Evolutionary conservation across 2,113 vertebrate genomes (phyloP), one percentile per base, ranked within the genome.

Genomic region (Laticauda colubrina): DNA sequence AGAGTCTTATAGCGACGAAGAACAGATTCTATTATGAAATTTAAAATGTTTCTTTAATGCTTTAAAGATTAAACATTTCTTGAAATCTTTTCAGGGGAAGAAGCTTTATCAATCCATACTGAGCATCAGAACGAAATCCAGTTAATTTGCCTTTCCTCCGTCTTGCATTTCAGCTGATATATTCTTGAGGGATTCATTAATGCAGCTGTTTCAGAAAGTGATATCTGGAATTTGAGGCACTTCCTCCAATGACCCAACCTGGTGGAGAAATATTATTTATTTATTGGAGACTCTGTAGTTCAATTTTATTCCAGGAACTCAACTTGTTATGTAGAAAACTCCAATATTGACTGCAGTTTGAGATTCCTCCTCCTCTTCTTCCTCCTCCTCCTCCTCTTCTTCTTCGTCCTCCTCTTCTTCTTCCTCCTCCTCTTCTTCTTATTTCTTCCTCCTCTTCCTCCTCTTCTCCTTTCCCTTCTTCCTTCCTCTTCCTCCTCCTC

Each of bases 1-100:
- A 43, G 75, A 81, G 18, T 21, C 75, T 39, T 81, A 81, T 9
- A 43, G 34, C 18, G 1, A 5, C 90, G 94, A 92, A 14, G 91
- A 45, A 64, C 90, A 89, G 92, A 94, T 91, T 93, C 94, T 88
- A 24, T 69, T 89, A 88, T 87, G 92, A 95, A 95, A 94, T 94
- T 94, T 95, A 91, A 54, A 57, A 94, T 43, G 43, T 34, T 87
- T 93, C 59, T 92, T 2, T 64, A 18, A 15, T 20, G 54, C 85
- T 85, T 15, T 48, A 69, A 94, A 94, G 3, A 0, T 64, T 90
- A 64, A 43, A 59, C 69, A n/a, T 92, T 15, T 87, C 43, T 59
- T 11, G 11, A 51, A 57, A 43, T 15, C 3, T 64, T 61, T 39
- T 15, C 85, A 39, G 48, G 7, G 53, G 64, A 90, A 85, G 64